Percentiles rank a stretch among this genome's conserved stretches.
Evolutionary conservation across 2,888 invertebrate genomes (phyloP).

Genomic region (Autographa gamma): DNA sequence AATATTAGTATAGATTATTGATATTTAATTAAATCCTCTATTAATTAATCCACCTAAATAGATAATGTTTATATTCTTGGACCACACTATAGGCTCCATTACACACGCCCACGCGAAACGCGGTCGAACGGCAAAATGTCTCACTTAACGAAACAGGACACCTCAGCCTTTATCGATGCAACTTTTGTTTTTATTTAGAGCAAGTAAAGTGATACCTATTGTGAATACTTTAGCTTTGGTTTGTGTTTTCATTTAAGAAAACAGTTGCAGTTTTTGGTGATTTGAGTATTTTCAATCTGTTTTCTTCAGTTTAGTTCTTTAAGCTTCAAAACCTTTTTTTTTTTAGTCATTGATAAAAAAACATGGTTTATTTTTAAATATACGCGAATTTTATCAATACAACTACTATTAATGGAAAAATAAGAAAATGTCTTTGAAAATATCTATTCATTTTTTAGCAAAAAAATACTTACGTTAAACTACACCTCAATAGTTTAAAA

Average conservation of each 20-base stretch:
- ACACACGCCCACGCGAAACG: conserved; percentile 70
- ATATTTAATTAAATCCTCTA: no score
- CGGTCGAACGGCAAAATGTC: conserved; percentile 75
- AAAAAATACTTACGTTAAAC: no score
- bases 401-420: no score
- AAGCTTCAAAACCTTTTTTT: no score
- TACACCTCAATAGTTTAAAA: no score
- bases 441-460: no score
- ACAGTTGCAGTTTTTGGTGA: not conserved
- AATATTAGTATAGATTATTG: no score
- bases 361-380: no score
- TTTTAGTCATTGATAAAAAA: no score
- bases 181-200: conserved; percentile 15
- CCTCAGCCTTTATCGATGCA: conserved; percentile 65
- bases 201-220: not conserved
- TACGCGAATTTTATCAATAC: no score
- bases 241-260: not conserved
- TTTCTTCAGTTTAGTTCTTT: not conserved
- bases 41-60: no score
- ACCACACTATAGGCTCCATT: conserved; percentile 35
- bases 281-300: not conserved
- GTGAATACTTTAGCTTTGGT: not conserved
- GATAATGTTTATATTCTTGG: not conserved
- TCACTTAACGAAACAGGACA: conserved; percentile 80
- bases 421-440: no score